Evolutionary conservation across 2,797 vertebrate genomes (phyloP).

Genomic region (Semotilus atromaculatus): DNA sequence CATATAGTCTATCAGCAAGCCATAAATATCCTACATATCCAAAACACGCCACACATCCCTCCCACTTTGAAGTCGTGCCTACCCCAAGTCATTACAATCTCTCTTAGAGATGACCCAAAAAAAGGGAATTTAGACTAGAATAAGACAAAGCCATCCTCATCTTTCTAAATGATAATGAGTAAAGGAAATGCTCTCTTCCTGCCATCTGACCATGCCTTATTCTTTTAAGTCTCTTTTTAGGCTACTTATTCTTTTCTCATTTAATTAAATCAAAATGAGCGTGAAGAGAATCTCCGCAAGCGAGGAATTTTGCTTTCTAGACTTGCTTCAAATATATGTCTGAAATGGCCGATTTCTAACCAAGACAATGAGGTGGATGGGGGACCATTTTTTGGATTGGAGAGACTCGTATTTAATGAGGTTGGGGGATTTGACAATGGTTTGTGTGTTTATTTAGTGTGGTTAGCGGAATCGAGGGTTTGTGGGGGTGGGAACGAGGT

Average conservation of each 20-base stretch:
- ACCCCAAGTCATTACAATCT: constrained; percentile 47
- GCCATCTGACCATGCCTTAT: constrained; percentile 42
- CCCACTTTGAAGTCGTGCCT: constrained; percentile 41
- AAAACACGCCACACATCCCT: constrained; percentile 15
- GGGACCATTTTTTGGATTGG: constrained; percentile 19
- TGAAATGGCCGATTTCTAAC: constrained; percentile 65
- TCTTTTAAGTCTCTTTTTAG: constrained; percentile 52
- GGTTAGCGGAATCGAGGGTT: constrained; percentile 50
- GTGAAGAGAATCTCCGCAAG: constrained; percentile 11
- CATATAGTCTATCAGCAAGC: not conserved
- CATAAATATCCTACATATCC: not conserved
- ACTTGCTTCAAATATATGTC: constrained; percentile 72
- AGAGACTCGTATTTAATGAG: constrained; percentile 48
- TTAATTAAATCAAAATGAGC: constrained; percentile 51
- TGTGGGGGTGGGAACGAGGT: constrained; percentile 62
- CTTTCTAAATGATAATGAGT: constrained; percentile 26
- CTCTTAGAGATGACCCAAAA: constrained; percentile 30
- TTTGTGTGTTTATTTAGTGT: constrained; percentile 49
- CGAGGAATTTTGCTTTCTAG: constrained; percentile 65
- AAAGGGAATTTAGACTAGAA: constrained; percentile 41
- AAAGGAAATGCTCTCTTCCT: constrained; percentile 19
- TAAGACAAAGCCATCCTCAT: constrained; percentile 28
- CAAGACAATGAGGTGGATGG: constrained; percentile 65
- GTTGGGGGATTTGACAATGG: constrained; percentile 52
- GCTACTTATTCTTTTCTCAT: constrained; percentile 60